Evolutionary conservation across 1,140 invertebrate species (phyloP), one percentile per base, ranked within the genome.

Genomic region (Anastrepha ludens): DNA sequence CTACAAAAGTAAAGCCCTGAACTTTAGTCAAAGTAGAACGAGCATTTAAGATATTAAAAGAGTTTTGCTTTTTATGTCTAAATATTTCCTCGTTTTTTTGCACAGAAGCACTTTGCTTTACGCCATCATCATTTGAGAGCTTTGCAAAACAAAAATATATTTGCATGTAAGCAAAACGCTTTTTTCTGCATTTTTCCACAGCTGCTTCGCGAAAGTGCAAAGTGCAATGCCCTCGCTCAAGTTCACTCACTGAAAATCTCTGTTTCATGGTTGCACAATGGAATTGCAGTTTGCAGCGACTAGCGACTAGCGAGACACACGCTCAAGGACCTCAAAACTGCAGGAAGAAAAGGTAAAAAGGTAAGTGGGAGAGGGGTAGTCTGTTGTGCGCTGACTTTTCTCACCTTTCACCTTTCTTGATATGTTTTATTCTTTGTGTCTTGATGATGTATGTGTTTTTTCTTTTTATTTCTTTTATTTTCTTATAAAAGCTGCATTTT

Each of bases 41-140:
- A 58, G 47, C 44, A 81, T 55, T 81, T 81, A 81, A 81, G 74
- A 58, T 81, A 81, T 47, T 81, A 81, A 81, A 81, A 81, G 2
- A 4, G 65, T 39, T 70, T 70, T n/a, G 70, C 13, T 47, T 74
- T 74, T 74, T 47, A 74, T 44, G 47, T 29, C 17, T 29, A 81
- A 74, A 74, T n/a, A 44, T 44, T 44, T 74, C 17, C 17, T 44
- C 44, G 17, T 74, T 74, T 47, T 74, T n/a, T 15, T 47, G n/a
- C 8, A 44, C 7, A 41, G 39, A 44, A 47, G 39, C 39, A 2
- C 15, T 47, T 17, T 62, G 17, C 60, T 1, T 13, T 47, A 39
- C 41, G 7, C 6, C 67, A 74, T 44, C 67, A 74, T 74, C 15
- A 44, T 74, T 74, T 47, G 67, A 44, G 41, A 74, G 39, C 39